Conservation (phyloP, 2,797 vertebrate genomes). For the Poecilia picta region DNA sequence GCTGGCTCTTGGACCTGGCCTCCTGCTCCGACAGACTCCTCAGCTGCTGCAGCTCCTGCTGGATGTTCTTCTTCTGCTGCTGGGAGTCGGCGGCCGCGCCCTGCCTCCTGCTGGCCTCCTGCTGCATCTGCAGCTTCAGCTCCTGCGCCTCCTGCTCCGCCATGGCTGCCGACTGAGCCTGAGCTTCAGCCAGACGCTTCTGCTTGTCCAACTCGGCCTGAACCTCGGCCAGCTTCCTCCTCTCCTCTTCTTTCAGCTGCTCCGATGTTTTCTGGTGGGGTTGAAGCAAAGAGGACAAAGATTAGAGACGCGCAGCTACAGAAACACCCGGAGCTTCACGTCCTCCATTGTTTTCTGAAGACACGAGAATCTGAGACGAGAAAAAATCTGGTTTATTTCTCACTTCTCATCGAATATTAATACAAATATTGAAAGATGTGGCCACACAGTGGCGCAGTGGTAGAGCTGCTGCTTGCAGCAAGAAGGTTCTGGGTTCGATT, state of each 20-base stretch:
- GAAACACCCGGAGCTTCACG: neutral
- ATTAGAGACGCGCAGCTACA: conserved; percentile 42
- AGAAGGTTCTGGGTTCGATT: too few species aligned
- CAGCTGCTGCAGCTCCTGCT: conserved; percentile 91
- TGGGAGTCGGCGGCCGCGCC: conserved; percentile 88
- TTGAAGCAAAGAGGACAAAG: conserved; percentile 58
- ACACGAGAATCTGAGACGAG: neutral
- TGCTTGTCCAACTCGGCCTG: conserved; percentile 94
- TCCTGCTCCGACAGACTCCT: conserved; percentile 90
- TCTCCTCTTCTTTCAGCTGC: conserved; percentile 94
- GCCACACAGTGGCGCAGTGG: too few species aligned
- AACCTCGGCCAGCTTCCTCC: conserved; percentile 89
- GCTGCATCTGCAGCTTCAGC: conserved; percentile 90
- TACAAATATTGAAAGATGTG: neutral
- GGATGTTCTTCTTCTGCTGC: conserved; percentile 93
- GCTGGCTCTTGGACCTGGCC: conserved; percentile 88
- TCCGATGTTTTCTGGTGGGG: conserved; percentile 90
- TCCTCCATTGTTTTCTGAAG: neutral
- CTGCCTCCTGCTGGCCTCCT: conserved; percentile 89
- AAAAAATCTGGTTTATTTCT: neutral
- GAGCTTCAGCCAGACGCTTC: conserved; percentile 91
- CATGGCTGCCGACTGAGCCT: conserved; percentile 90
- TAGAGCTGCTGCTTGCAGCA: too few species aligned
- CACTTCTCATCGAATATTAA: neutral
- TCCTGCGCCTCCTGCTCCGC: conserved; percentile 89